A percentile compares a stretch with the other conserved stretches of the same genome.
Conservation (phyloP, 2,797 vertebrate genomes). For the Phaenicophaeus curvirostris region DNA sequence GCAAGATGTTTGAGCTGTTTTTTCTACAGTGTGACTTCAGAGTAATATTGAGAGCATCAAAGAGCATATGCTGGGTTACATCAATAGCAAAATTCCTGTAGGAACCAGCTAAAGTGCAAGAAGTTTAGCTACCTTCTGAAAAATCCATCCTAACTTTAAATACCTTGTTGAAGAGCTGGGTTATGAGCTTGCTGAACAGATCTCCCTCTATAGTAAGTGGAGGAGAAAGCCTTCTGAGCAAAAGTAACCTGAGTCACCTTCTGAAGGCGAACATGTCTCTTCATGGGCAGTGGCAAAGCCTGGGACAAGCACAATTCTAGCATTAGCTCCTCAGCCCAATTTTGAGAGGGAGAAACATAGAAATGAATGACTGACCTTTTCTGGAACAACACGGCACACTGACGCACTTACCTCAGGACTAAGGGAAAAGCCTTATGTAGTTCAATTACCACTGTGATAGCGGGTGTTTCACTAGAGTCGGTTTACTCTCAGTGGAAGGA, state of each 20-base stretch:
- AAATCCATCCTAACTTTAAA: neutral
- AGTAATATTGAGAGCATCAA: neutral
- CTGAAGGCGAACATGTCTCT: neutral
- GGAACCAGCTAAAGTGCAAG: neutral
- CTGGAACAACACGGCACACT: rapidly evolving
- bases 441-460: neutral
- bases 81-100: neutral
- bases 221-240: neutral
- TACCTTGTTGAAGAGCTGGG: neutral
- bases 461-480: neutral
- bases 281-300: rapidly evolving
- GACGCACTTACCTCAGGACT: neutral
- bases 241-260: neutral
- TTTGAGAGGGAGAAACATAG: neutral
- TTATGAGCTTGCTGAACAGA: neutral
- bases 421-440: neutral
- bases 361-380: neutral
- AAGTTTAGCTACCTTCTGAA: neutral
- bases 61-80: neutral
- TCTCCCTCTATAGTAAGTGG: neutral
- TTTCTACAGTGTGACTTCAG: neutral
- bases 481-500: neutral
- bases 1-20: neutral
- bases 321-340: neutral
- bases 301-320: neutral